These are phyloP conservation scores for Armadillidium nasatum DNA, from an alignment of 1,140 invertebrate genomes.

Conservation along the genomic window DNA sequence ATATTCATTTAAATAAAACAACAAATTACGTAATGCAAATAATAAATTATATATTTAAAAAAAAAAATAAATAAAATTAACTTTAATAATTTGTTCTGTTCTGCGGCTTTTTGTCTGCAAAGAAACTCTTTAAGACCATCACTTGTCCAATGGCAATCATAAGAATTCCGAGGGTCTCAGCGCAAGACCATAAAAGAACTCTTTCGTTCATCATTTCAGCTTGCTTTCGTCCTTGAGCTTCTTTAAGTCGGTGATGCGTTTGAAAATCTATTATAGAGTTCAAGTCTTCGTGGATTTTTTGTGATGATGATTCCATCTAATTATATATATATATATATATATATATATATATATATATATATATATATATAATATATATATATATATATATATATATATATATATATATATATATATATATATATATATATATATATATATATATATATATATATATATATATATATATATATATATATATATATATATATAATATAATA, in stretches of 20 bases:
- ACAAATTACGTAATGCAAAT: too few relatives aligned
- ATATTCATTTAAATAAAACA: too few relatives aligned
- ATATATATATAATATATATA: slow-evolving; percentile 18
- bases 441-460: too few relatives aligned
- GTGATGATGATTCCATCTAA: slow-evolving; percentile 85
- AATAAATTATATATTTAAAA: too few relatives aligned
- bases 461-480: too few relatives aligned
- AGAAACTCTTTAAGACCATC: slow-evolving; percentile 88
- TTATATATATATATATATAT: too few relatives aligned
- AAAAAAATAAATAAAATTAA: not conserved
- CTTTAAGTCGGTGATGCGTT: slow-evolving; percentile 90
- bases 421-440: not conserved
- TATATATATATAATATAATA: too few relatives aligned
- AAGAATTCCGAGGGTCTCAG: slow-evolving; percentile 80
- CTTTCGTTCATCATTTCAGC: slow-evolving; percentile 93
- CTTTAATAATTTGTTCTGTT: not conserved
- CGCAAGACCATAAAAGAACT: slow-evolving; percentile 86
- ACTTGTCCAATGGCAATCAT: slow-evolving; percentile 83
- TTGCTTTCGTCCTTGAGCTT: slow-evolving; percentile 86
- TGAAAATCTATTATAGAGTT: slow-evolving; percentile 86
- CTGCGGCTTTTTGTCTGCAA: slow-evolving; percentile 61
- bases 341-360: too few relatives aligned
- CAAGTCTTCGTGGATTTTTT: slow-evolving; percentile 80
- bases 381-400: slow-evolving; percentile 12
- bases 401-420: slow-evolving; percentile 6